phyloP scores from a whole-genome alignment of 2,113 vertebrate genomes.

The Morone chrysops region DNA sequence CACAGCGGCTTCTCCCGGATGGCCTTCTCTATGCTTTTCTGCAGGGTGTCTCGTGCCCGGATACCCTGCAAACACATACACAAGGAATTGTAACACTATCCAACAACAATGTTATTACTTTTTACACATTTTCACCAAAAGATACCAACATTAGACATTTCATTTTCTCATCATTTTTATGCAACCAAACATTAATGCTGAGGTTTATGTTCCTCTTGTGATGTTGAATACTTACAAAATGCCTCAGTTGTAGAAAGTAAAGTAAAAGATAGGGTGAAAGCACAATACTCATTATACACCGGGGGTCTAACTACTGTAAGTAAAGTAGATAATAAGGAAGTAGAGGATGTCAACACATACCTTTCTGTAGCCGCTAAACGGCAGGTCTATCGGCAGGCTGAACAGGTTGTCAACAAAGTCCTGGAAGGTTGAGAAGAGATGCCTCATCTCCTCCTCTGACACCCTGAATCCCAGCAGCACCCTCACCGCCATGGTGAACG shows the following conservation, averaged over 20 bases:
- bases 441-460: slow-evolving; percentile 91
- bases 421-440: slow-evolving; percentile 94
- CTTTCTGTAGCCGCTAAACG: slow-evolving; percentile 96
- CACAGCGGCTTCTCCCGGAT: slow-evolving; percentile 95
- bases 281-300: no score
- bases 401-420: slow-evolving; percentile 98
- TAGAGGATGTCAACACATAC: slow-evolving; percentile 74
- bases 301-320: no score
- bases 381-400: slow-evolving; percentile 95
- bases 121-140: background rate
- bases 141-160: no score
- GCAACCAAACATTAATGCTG: background rate
- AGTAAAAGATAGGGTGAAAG: no score
- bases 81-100: background rate
- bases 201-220: background rate
- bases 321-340: background rate
- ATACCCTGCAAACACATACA: slow-evolving; percentile 87
- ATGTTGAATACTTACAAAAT: background rate
- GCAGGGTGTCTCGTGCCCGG: slow-evolving; percentile 91
- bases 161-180: background rate
- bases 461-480: slow-evolving; percentile 96
- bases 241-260: background rate
- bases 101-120: background rate
- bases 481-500: slow-evolving; percentile 96
- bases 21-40: slow-evolving; percentile 94